Evolutionary conservation across 2,797 vertebrate species (phyloP).

Genomic region (Ciconia nigra): DNA sequence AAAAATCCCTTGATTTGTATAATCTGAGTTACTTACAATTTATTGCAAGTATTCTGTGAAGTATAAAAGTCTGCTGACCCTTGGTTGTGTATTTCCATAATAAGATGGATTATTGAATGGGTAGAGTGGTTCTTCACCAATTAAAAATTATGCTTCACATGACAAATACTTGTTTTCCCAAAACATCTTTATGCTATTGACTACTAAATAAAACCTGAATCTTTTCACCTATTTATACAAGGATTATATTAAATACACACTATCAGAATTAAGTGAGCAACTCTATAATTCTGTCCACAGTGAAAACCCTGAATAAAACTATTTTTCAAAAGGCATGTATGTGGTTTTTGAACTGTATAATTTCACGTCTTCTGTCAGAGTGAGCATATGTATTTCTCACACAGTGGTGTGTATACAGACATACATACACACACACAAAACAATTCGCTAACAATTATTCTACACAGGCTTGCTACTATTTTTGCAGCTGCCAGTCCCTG

Average conservation of each 20-base stretch:
- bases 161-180: slow-evolving; percentile 86
- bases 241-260: slow-evolving; percentile 82
- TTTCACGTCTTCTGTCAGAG: slow-evolving; percentile 88
- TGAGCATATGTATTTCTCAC: slow-evolving; percentile 84
- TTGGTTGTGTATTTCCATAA: slow-evolving; percentile 63
- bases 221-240: slow-evolving; percentile 83
- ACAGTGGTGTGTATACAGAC: slow-evolving; percentile 67
- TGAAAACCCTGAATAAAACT: slow-evolving; percentile 99
- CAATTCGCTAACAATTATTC: slow-evolving; percentile 75
- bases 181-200: slow-evolving; percentile 80
- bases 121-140: slow-evolving; percentile 74
- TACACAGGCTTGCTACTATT: slow-evolving; percentile 87
- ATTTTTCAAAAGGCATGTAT: slow-evolving; percentile 94
- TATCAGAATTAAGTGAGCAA: slow-evolving; percentile 85
- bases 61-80: slow-evolving; percentile 66
- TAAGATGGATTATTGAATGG: slow-evolving; percentile 76
- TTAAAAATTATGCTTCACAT: slow-evolving; percentile 86
- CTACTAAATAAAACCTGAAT: slow-evolving; percentile 95
- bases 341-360: slow-evolving; percentile 89
- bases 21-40: slow-evolving; percentile 67
- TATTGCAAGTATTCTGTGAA: slow-evolving; percentile 72
- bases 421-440: slow-evolving; percentile 52
- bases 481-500: slow-evolving; percentile 92
- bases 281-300: slow-evolving; percentile 87
- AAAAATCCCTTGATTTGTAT: slow-evolving; percentile 59